Percentiles rank a stretch among this genome's conserved stretches.
These are phyloP conservation scores for Cyprinella venusta DNA, from an alignment of 2,797 vertebrate genomes.

Conservation along the genomic window DNA sequence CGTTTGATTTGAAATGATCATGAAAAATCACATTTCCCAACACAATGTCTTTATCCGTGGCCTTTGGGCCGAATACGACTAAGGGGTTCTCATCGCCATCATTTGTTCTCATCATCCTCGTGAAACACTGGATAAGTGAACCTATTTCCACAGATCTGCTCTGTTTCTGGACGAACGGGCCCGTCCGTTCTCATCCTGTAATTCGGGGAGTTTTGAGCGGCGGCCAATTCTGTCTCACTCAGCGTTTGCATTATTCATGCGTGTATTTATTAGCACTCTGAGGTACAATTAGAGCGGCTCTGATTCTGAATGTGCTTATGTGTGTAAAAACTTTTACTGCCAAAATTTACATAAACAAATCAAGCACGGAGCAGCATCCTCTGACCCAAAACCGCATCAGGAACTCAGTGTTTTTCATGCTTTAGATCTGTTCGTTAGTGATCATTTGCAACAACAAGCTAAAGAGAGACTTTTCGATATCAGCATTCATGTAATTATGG, in stretches of 20 bases:
- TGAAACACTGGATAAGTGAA: background rate
- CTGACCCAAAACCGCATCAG: background rate
- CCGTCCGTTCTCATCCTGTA: conserved; percentile 71
- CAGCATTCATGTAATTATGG: background rate
- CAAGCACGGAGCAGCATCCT: background rate
- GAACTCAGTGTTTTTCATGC: background rate
- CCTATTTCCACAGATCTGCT: conserved; percentile 10
- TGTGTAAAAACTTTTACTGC: conserved; percentile 64
- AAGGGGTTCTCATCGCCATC: background rate
- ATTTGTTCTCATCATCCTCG: background rate
- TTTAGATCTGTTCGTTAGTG: too few species aligned
- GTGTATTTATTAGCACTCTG: conserved; percentile 82
- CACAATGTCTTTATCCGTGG: background rate
- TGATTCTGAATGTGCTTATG: conserved; percentile 76
- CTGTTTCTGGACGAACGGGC: conserved; percentile 34
- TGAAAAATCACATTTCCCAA: background rate
- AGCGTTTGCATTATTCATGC: conserved; percentile 78
- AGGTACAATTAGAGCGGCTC: conserved; percentile 81
- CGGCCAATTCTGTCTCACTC: conserved; percentile 74
- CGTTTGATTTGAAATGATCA: background rate
- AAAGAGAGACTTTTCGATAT: background rate
- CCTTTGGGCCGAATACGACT: background rate
- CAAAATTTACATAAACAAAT: conserved; percentile 4
- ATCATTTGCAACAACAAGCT: background rate
- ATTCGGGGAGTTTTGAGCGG: conserved; percentile 74